Conservation (phyloP, 2,797 vertebrate genomes). For the Morelia viridis region DNA sequence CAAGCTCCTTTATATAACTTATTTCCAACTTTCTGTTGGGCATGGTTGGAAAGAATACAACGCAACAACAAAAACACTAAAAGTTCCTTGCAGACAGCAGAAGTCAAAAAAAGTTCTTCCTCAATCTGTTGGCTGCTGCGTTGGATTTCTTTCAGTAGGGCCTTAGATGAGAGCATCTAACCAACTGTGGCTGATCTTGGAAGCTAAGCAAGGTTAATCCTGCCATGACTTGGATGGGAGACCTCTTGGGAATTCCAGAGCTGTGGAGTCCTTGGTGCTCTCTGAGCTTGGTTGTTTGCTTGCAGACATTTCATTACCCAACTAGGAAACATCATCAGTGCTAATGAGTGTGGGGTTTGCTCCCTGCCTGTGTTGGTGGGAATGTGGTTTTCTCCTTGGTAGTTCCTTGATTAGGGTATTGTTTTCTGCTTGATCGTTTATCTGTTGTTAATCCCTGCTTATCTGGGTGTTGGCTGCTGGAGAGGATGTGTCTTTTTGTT, state of each 20-base stretch:
- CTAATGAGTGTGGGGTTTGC: not conserved
- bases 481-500: not conserved
- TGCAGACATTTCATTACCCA: not conserved
- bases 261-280: not conserved
- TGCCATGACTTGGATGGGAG: not conserved
- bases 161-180: not conserved
- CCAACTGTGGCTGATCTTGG: not conserved
- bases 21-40: too few relatives aligned
- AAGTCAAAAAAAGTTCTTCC: not conserved
- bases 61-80: not conserved
- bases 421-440: not conserved
- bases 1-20: too few relatives aligned
- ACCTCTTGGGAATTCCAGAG: not conserved
- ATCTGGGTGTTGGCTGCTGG: not conserved
- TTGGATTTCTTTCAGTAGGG: not conserved
- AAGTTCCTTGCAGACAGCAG: not conserved
- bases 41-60: not conserved
- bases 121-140: not conserved
- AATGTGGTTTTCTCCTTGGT: not conserved
- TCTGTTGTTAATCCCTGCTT: not conserved
- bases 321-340: not conserved
- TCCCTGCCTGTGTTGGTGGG: not conserved
- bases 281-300: not conserved
- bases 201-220: not conserved
- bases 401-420: not conserved